phyloP scores from a whole-genome alignment of 2,113 vertebrate species.

The Riparia riparia region DNA sequence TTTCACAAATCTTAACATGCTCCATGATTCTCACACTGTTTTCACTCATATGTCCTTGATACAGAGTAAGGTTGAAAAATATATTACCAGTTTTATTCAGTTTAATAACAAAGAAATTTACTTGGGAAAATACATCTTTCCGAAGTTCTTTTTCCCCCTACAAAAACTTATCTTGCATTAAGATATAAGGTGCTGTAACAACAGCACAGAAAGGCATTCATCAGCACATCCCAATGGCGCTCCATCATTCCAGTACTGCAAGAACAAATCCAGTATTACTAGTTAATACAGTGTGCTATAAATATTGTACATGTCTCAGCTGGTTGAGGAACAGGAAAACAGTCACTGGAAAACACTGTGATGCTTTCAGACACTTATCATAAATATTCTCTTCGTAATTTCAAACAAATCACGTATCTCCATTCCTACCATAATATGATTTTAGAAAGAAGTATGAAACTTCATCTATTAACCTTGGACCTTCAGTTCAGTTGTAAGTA shows the following conservation, averaged over 20 bases:
- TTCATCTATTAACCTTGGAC: too few species aligned
- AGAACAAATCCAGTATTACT: neutral
- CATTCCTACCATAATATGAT: neutral
- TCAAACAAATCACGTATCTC: neutral
- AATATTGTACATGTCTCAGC: neutral
- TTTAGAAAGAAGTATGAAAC: neutral
- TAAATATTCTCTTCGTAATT: neutral
- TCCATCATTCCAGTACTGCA: neutral
- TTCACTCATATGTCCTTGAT: neutral
- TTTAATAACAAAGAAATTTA: neutral
- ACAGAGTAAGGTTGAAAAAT: neutral
- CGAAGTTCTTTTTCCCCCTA: accelerated
- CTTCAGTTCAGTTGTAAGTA: neutral
- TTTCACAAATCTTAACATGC: neutral
- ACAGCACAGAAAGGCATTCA: neutral
- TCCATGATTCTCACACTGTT: neutral
- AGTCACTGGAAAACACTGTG: neutral
- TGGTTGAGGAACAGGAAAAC: neutral
- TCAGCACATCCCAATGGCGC: neutral
- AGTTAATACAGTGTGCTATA: neutral
- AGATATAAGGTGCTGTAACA: neutral
- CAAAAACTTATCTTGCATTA: neutral
- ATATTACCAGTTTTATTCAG: neutral
- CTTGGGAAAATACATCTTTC: neutral
- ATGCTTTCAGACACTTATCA: neutral